Evolutionary conservation across 2,888 invertebrate genomes (phyloP).

Genomic region (Polyommatus iphigenia): DNA sequence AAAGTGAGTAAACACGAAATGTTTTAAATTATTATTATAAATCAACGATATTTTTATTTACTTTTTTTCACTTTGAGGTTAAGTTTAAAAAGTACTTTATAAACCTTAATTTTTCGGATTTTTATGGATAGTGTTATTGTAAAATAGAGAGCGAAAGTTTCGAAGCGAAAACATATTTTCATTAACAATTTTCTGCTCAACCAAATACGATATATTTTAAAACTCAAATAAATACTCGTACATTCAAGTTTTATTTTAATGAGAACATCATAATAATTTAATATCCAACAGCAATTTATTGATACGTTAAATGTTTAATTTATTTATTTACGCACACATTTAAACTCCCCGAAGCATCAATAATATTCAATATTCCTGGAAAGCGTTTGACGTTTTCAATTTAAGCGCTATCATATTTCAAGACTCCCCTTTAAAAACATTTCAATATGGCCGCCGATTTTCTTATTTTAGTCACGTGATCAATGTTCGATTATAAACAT

Average conservation of each 20-base stretch:
- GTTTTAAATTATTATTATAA: constrained; percentile 27
- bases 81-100: background rate
- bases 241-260: background rate
- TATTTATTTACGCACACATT: background rate
- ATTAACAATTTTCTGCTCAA: background rate
- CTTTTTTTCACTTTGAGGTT: background rate
- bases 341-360: constrained; percentile 11
- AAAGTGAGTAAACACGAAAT: constrained; percentile 36
- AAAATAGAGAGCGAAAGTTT: background rate
- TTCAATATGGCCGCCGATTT: constrained; percentile 31
- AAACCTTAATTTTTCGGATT: background rate
- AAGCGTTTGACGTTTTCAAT: constrained; percentile 30
- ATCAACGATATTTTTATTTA: constrained; percentile 15
- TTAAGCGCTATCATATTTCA: constrained; percentile 19
- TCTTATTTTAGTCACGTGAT: constrained; percentile 58
- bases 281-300: background rate
- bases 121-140: background rate
- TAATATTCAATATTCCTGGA: constrained; percentile 23
- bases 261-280: background rate
- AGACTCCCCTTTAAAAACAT: constrained; percentile 30
- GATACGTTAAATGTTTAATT: constrained; percentile 16
- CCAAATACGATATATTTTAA: background rate
- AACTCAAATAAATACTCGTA: background rate
- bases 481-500: constrained; percentile 67
- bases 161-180: no score